Evolutionary conservation across 1,140 invertebrate species (phyloP).

Genomic region (Platorchestia sp.): DNA sequence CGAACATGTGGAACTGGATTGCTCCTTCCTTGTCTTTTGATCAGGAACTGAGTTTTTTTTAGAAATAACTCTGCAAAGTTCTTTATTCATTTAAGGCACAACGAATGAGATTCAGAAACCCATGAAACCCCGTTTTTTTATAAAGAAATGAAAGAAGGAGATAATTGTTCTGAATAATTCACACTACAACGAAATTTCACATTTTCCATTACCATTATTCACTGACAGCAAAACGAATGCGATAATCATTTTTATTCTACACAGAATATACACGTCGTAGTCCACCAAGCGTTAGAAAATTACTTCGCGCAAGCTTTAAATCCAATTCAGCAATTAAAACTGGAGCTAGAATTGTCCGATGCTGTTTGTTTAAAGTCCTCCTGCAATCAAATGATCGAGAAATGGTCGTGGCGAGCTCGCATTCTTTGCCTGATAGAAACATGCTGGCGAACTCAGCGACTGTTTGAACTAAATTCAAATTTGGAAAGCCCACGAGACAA

Average conservation of each 20-base stretch:
- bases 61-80: neutral
- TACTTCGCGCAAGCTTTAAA: neutral
- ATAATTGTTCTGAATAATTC: neutral
- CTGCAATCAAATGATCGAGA: slow-evolving; percentile 7
- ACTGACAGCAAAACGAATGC: neutral
- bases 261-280: neutral
- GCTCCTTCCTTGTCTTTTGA: neutral
- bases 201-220: neutral
- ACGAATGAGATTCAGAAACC: neutral
- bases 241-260: neutral
- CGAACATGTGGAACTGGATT: neutral
- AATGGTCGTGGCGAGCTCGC: neutral
- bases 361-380: neutral
- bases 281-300: neutral
- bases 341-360: neutral
- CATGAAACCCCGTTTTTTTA: neutral
- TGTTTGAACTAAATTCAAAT: neutral
- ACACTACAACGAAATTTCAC: neutral
- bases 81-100: neutral
- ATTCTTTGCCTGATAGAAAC: neutral
- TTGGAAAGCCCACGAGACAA: neutral
- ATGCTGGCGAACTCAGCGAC: neutral
- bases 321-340: neutral
- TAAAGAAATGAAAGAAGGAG: neutral
- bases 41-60: neutral